Evolutionary conservation across 1,140 invertebrate species (phyloP), one percentile per base, ranked within the genome.

Genomic region (Gonioctena quinquepunctata): DNA sequence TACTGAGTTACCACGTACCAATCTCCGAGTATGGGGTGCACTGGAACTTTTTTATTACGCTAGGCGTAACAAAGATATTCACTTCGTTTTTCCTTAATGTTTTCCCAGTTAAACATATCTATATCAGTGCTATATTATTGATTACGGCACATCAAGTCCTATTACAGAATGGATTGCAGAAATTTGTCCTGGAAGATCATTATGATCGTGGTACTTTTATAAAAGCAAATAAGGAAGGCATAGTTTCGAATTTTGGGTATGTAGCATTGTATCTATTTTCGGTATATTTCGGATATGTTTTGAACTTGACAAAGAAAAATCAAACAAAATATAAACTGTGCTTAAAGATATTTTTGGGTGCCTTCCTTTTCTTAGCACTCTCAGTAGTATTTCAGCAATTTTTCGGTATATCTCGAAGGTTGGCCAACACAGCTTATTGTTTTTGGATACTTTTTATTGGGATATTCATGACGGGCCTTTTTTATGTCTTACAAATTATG

Each of bases 31-130:
- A 99, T 86, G 97, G 97, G 2, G 86, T 93, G 3, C 96, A 98
- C 84, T 97, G 96, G 94, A 99, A 99, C 83, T 99, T 99, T 81
- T 99, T 98, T 80, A 90, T 97, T 67, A 98, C 95, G 1, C 82
- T 99, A 33, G 94, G 93, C 22, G 84, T 92, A 50, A 91, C 94
- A 3, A 96, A 95, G 87, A 79, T 96, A 0, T 77, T 93, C 19
- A 89, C 89, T 21, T 88, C 87, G 23, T 69, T 89, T 27, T 74
- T 92, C 23, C 82, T 90, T 13, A 84, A 81, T 48, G 80, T 86
- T 19, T 75, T 88, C 52, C 79, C 76, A 54, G 80, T 84, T 3
- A 83, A 80, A 62, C 66, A 69, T 33, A 49, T 77, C 52, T 56
- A 42, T 59, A 48, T 75, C 11, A 85, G 82, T 61, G 81, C 86